phyloP scores from a whole-genome alignment of 2,797 vertebrate genomes.

The Australoheros facetus region DNA sequence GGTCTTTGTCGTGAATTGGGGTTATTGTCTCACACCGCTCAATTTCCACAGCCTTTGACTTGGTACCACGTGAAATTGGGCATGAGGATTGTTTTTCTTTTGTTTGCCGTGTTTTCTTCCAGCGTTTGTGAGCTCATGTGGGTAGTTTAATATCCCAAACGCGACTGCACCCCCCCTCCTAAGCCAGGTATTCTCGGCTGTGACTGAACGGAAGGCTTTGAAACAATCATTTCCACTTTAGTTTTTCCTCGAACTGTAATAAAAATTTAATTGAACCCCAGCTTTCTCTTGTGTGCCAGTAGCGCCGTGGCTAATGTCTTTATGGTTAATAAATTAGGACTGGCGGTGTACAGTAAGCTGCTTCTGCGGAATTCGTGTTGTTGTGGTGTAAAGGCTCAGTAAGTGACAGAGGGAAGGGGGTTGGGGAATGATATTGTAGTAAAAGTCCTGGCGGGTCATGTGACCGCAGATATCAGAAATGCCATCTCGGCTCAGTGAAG shows the following conservation, averaged over 20 bases:
- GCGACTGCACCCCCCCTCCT: background rate
- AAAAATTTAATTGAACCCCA: constrained; percentile 32
- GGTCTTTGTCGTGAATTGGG: constrained; percentile 26
- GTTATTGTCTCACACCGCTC: constrained; percentile 45
- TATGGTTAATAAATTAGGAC: constrained; percentile 66
- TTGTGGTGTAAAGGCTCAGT: constrained; percentile 69
- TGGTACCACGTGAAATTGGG: constrained; percentile 61
- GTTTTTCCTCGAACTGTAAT: constrained; percentile 5
- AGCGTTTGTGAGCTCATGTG: background rate
- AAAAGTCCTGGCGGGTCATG: constrained; percentile 75
- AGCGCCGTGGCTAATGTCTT: constrained; percentile 45
- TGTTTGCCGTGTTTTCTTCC: constrained; percentile 42
- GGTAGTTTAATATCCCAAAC: background rate
- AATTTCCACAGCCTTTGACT: background rate
- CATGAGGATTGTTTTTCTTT: constrained; percentile 57
- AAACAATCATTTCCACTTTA: background rate
- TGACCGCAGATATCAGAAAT: constrained; percentile 78
- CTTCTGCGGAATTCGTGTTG: constrained; percentile 66
- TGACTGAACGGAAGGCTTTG: background rate
- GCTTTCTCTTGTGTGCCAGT: constrained; percentile 48
- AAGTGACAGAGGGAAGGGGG: constrained; percentile 65
- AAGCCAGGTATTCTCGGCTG: too few relatives aligned
- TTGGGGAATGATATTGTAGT: constrained; percentile 73
- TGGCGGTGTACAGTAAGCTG: constrained; percentile 58
- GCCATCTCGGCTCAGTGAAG: constrained; percentile 71